Evolutionary conservation across 1,140 invertebrate genomes (phyloP).

Genomic region (Dreissena rostriformis): DNA sequence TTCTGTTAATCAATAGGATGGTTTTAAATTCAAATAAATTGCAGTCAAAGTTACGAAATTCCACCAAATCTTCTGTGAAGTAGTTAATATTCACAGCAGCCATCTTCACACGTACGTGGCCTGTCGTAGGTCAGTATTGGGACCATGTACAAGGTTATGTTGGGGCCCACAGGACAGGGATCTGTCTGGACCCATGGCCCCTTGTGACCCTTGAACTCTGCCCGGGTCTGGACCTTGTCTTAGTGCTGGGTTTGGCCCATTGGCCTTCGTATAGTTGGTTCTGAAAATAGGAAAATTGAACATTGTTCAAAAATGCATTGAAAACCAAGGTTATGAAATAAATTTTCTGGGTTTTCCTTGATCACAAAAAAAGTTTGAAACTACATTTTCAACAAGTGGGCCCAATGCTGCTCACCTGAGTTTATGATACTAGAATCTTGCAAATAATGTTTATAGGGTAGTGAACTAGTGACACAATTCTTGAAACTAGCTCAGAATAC

Average conservation of each 20-base stretch:
- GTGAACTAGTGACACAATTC: too few species aligned
- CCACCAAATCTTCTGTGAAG: too few species aligned
- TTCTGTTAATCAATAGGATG: too few species aligned
- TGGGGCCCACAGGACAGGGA: slow-evolving; percentile 48
- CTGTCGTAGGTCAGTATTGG: slow-evolving; percentile 1
- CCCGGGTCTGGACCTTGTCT: slow-evolving; percentile 41
- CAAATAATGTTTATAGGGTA: too few species aligned
- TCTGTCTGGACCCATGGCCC: slow-evolving; percentile 45
- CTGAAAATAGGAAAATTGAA: slow-evolving; percentile 3
- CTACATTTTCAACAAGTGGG: not conserved
- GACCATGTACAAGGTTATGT: slow-evolving; percentile 5
- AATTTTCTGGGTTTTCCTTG: not conserved
- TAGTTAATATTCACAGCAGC: too few species aligned
- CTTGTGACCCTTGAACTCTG: slow-evolving; percentile 45
- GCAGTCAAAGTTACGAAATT: too few species aligned
- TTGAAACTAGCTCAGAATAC: too few species aligned
- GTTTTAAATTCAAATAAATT: too few species aligned
- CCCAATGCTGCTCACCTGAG: too few species aligned
- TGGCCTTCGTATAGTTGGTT: slow-evolving; percentile 34
- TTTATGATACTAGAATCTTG: too few species aligned
- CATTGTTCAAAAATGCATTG: not conserved
- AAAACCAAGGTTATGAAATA: not conserved
- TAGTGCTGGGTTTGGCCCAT: slow-evolving; percentile 44
- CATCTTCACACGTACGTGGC: not conserved
- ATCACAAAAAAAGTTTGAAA: not conserved